A percentile compares a stretch with the other conserved stretches of the same genome.
phyloP scores from a whole-genome alignment of 1,140 invertebrate genomes.

The Rhizoglyphus robini region DNA sequence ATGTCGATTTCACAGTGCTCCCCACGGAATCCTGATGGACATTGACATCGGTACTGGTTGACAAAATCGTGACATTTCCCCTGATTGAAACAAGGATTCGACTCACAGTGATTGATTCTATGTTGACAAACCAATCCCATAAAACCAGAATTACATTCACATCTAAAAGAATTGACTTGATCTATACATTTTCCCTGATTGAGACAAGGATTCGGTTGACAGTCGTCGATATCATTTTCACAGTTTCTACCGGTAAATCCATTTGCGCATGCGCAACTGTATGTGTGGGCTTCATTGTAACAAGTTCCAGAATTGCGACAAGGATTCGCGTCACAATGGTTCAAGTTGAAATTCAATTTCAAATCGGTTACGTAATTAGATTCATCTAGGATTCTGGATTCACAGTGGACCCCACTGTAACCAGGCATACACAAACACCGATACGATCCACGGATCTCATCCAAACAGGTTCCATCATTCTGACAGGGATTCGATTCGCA shows the following conservation, averaged over 20 bases:
- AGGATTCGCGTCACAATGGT: too few species aligned
- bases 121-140: constrained; percentile 47
- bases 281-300: too few species aligned
- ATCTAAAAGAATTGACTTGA: constrained; percentile 67
- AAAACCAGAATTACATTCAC: constrained; percentile 54
- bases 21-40: constrained; percentile 32
- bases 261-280: constrained; percentile 78
- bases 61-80: constrained; percentile 56
- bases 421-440: constrained; percentile 22
- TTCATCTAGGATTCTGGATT: too few species aligned
- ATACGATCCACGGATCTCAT: constrained; percentile 53
- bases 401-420: constrained; percentile 69
- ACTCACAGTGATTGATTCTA: constrained; percentile 70
- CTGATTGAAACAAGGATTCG: constrained; percentile 61
- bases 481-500: constrained; percentile 78
- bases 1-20: constrained; percentile 35
- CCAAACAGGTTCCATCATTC: constrained; percentile 85
- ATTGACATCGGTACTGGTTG: constrained; percentile 37
- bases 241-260: constrained; percentile 82
- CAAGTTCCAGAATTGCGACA: too few species aligned
- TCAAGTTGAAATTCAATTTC: too few species aligned
- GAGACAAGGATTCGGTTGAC: constrained; percentile 63
- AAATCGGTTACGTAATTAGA: too few species aligned
- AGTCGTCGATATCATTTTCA: constrained; percentile 78
- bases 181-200: constrained; percentile 85